Conservation (phyloP, 1,140 invertebrate genomes). For the Hypsibius dujardini region DNA sequence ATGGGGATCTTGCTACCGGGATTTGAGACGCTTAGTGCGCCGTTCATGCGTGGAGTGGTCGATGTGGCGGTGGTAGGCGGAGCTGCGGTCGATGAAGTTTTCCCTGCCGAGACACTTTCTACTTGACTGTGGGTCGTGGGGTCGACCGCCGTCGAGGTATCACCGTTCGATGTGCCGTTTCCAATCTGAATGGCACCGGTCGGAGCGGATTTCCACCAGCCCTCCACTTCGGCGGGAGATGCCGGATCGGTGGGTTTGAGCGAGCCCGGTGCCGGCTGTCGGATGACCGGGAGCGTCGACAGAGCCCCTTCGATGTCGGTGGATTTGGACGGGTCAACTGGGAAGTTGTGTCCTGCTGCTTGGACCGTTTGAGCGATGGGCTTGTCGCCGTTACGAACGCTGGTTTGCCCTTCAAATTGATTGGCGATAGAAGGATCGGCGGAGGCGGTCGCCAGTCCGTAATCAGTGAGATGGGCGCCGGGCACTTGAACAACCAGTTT, state of each 20-base stretch:
- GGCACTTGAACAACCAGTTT: constrained; percentile 4
- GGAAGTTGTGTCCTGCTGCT: neutral
- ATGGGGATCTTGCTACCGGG: neutral
- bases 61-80: no score
- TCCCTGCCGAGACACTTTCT: no score
- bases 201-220: no score
- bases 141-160: no score
- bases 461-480: neutral
- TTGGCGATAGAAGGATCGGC: neutral
- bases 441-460: constrained; percentile 1
- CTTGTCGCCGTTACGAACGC: no score
- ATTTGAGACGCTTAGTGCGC: neutral
- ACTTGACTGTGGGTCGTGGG: no score
- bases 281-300: neutral
- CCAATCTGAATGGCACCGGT: no score
- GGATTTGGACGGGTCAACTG: neutral
- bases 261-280: neutral
- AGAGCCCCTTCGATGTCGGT: neutral
- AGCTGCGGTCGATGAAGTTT: no score
- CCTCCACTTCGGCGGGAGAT: neutral
- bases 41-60: no score
- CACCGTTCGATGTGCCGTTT: no score
- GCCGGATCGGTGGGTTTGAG: neutral
- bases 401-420: no score
- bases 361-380: no score